Evolutionary conservation across 1,140 invertebrate genomes (phyloP), one percentile per base, ranked within the genome.

Genomic region (Fopius arisanus): DNA sequence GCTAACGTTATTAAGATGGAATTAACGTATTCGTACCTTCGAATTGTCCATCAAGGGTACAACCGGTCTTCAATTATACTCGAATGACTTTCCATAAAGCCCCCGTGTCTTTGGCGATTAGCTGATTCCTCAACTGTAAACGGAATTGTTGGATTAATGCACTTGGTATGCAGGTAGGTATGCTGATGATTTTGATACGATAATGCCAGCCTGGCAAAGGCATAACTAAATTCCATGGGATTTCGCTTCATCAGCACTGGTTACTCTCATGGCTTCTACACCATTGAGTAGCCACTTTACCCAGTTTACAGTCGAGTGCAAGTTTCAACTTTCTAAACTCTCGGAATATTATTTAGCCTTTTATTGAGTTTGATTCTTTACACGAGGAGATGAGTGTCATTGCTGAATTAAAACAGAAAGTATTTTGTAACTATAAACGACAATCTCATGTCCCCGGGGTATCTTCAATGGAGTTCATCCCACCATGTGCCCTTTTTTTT

Each of bases 101-200:
- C 43, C n/a, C 7, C 19, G 14, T 23, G 54, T 59, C 54, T 59
- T 59, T 59, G 54, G 16, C 19, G 54, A 59, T 59, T 59, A 59
- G 54, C 3, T 59, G 19, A 59, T 59, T 26, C 19, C 54, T 59
- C 54, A 28, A 59, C 54, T 59, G 54, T 59, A 28, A 59, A 59
- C 19, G 54, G 23, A 59, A 23, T 59, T 19, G 54, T 28, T 26
- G 54, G 21, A 62, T 23, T 59, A 59, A 71, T 41, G 26, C 33
- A 37, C 33, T 23, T 41, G 40, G 59, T 63, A 71, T 63, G 59
- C 70, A 33, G 31, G 51, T 41, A 51, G 54, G 59, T 59, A 71
- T 65, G 16, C 29, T 16, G 12, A 69, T 54, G 67, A 29, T 51
- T 28, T 19, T 21, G 70, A 51, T 70, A 70, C 29, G 54, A 59